Evolutionary conservation across 2,113 vertebrate genomes (phyloP), one percentile per base, ranked within the genome.

Genomic region (Oxygymnocypris stewartii): DNA sequence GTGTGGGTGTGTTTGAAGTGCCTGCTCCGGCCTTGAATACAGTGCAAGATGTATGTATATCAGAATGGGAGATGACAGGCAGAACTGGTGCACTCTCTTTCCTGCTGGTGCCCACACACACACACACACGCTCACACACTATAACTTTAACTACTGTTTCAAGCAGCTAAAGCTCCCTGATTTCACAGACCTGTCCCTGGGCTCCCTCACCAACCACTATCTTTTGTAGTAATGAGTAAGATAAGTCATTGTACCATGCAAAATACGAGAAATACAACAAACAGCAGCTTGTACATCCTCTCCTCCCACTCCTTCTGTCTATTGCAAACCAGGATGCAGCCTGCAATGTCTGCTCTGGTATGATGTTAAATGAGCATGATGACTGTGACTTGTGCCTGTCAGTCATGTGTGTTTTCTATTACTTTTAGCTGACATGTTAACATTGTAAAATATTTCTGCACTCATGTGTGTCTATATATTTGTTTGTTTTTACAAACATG

Each of bases 231-330:
- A 91, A 87, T 47, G 82, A 87, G 81, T 87, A 5, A 79, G 92
- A 93, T 94, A 92, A 94, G 92, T 94, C 93, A 94, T 93, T 92
- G 89, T 86, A 85, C 79, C 59, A 83, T 84, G 88, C 87, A 84
- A 89, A 91, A 89, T 85, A 90, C 65, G 31, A 79, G 84, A 47
- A 75, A 75, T 75, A 25, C 73, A 75, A 25, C 73, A 88, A 84
- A 74, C 31, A 89, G 85, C 86, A 75, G 54, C 88, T 61, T 84
- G 44, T 61, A 79, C 86, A 87, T 87, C 87, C 79, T 81, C 73
- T 77, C 25, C 51, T 35, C 85, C 87, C 44, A 37, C 86, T 79
- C 77, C 35, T 63, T 85, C 74, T 80, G 65, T 54, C 73, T 63
- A 81, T 84, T 63, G 79, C 7, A 37, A 40, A 57, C 78, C 87